Evolutionary conservation across 2,113 vertebrate genomes (phyloP).

Genomic region (Otolemur garnettii): DNA sequence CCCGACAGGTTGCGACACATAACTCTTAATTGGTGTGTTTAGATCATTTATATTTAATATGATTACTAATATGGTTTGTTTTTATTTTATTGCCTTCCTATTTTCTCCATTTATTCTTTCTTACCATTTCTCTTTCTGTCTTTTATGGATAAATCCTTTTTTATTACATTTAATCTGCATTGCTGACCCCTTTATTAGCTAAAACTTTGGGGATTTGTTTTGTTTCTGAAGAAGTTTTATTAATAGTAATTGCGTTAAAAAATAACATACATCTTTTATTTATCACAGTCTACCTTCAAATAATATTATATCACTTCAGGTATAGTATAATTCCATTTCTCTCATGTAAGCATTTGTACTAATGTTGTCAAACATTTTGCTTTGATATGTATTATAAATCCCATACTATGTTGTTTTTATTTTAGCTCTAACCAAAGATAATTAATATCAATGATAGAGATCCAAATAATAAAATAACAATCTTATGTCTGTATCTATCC

Average conservation of each 20-base stretch:
- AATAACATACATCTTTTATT: background rate
- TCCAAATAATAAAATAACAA: background rate
- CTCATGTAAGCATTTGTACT: background rate
- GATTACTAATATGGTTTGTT: background rate
- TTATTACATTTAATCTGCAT: background rate
- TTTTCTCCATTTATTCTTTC: background rate
- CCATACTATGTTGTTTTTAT: background rate
- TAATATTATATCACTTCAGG: background rate
- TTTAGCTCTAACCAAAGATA: background rate
- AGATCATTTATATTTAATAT: background rate
- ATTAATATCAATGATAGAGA: background rate
- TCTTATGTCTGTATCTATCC: background rate
- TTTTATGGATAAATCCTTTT: background rate
- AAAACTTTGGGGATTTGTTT: background rate
- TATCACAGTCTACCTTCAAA: background rate
- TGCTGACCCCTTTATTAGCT: background rate
- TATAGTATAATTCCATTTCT: background rate
- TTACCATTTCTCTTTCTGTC: background rate
- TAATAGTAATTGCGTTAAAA: background rate
- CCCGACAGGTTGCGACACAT: too few species aligned
- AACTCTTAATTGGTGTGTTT: background rate
- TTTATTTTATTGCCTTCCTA: constrained; percentile 4
- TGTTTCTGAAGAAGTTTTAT: background rate
- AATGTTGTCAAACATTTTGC: background rate
- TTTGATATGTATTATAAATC: background rate